Base-by-base conservation (phyloP, 2,797 vertebrate genomes). In the Sorex maritimensis region DNA sequence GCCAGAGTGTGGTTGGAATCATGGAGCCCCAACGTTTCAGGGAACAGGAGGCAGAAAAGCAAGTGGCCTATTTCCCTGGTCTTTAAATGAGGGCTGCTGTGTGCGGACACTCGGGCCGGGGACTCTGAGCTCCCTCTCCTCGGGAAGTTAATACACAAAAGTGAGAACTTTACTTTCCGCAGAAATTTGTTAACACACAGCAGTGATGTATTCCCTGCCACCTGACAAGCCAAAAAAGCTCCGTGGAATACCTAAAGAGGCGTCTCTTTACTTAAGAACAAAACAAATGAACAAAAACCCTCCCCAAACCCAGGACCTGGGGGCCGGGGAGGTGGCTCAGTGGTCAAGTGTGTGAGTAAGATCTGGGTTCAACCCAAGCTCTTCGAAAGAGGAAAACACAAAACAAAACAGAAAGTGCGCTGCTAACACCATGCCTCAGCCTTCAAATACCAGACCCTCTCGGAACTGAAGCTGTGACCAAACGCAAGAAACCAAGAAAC, bases 381-480 rank as follows among this genome's bases (percentile, higher is more conserved):
- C 52, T 55, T 14, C 12, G 4, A 55, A 55, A 55, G 52, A 55
- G 52, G 52, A 17, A 17, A 55, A 44, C 41, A 65, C 19, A 24
- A 67, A 21, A 34, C n/a, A 61, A 63, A 38, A 24, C n/a, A n/a
- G n/a, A 58, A 90, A 58, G 46, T 49, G 14, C 8, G 46, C 67
- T 89, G 80, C 58, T 44, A 90, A 68, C 49, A 86, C 17, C 49
- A 73, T 4, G 49, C 13, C 46, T 52, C 2, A 46, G 77, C 41
- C 41, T 82, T 78, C 80, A 93, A 90, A 86, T 58, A 78, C 28
- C 14, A 87, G 73, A 23, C 30, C 21, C 44, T 63, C 23, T 69
- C 77, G 71, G 41, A 81, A 92, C 65, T 65, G 41, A 44, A 44
- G 7, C 38, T 63, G 81, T 74, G 84, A 65, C 6, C 19, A 65